These are phyloP conservation scores for Taeniopygia guttata DNA, from an alignment of 2,797 vertebrate species.

Conservation along the genomic window DNA sequence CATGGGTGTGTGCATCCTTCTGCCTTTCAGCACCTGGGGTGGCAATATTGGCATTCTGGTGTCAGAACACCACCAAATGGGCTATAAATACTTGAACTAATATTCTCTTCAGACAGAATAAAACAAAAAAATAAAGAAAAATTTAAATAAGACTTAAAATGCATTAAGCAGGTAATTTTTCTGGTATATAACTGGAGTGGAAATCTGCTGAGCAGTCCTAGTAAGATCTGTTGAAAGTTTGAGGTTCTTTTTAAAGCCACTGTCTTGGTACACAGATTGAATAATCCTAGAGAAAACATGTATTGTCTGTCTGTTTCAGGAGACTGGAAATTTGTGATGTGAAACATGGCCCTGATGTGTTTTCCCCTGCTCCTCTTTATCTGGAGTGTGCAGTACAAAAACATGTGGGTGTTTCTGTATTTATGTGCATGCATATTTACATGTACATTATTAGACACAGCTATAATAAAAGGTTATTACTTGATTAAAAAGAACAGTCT, in stretches of 20 bases:
- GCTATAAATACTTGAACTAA: neutral
- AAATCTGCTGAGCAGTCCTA: neutral
- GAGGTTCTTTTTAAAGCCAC: neutral
- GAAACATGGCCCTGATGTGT: neutral
- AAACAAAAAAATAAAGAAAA: neutral
- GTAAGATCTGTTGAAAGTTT: neutral
- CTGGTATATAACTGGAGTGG: neutral
- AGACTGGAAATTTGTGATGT: neutral
- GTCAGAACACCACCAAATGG: neutral
- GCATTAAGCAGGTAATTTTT: conserved; percentile 16
- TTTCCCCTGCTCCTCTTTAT: neutral
- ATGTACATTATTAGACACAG: neutral
- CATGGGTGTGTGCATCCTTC: neutral
- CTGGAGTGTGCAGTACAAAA: neutral
- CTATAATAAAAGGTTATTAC: neutral
- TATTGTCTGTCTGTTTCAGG: neutral
- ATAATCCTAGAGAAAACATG: neutral
- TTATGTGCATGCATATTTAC: neutral
- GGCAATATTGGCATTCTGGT: neutral
- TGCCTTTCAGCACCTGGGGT: neutral
- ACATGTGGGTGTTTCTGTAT: neutral
- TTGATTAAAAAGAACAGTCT: neutral
- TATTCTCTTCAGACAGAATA: neutral
- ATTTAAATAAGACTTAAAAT: conserved; percentile 29
- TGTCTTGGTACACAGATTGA: neutral